Percentiles rank a stretch among this genome's conserved stretches.
phyloP scores from a whole-genome alignment of 2,797 vertebrate species.

The Zenarchopterus dispar region DNA sequence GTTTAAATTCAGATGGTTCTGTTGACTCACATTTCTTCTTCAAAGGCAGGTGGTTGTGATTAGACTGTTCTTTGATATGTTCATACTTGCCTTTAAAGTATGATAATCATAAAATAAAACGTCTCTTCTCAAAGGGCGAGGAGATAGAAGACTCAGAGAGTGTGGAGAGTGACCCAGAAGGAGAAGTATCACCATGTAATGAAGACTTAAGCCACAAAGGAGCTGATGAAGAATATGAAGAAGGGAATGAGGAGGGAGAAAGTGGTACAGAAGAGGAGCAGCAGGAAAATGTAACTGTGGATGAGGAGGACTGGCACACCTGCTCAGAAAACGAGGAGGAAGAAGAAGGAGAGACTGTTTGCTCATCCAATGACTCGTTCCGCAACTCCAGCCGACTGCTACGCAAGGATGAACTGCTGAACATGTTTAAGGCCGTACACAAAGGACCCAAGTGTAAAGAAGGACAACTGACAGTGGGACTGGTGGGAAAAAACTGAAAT shows the following conservation, averaged over 20 bases:
- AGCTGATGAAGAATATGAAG: slow-evolving; percentile 29
- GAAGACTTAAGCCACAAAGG: slow-evolving; percentile 10
- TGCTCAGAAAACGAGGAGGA: slow-evolving; percentile 80
- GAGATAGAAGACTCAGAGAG: slow-evolving; percentile 50
- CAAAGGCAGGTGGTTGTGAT: background rate
- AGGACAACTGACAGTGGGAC: slow-evolving; percentile 90
- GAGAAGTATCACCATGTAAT: slow-evolving; percentile 37
- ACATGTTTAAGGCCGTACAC: slow-evolving; percentile 86
- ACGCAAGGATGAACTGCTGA: slow-evolving; percentile 87
- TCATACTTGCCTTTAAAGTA: background rate
- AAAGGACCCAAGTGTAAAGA: slow-evolving; percentile 83
- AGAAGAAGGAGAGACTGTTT: slow-evolving; percentile 26
- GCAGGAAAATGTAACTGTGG: slow-evolving; percentile 71
- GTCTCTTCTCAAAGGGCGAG: slow-evolving; percentile 74
- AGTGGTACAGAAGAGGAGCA: slow-evolving; percentile 61
- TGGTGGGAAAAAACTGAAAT: slow-evolving; percentile 80
- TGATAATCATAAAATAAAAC: background rate
- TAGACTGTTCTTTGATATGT: background rate
- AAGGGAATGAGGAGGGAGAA: slow-evolving; percentile 65
- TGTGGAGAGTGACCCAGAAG: slow-evolving; percentile 71
- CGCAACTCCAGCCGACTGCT: slow-evolving; percentile 90
- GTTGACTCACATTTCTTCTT: background rate
- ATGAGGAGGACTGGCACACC: slow-evolving; percentile 79
- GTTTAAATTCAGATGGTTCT: background rate
- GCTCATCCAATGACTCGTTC: slow-evolving; percentile 49